Conservation (phyloP, 2,113 vertebrate species). For the Xenus cinereus region DNA sequence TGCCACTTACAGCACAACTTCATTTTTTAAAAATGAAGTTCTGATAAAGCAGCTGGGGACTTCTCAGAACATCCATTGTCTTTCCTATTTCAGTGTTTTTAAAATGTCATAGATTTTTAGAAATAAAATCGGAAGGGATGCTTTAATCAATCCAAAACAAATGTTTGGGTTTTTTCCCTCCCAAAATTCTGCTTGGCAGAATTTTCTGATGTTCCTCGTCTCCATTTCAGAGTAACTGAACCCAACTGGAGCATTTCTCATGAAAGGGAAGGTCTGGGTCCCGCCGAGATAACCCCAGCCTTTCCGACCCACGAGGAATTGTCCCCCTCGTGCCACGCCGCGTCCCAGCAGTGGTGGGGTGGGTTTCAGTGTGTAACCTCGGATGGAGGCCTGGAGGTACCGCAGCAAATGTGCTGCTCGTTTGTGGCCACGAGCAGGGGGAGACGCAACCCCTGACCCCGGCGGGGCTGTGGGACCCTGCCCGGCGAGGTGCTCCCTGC, state of each 20-base stretch:
- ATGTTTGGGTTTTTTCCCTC: conserved; percentile 3
- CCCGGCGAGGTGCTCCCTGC: not conserved
- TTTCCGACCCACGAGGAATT: not conserved
- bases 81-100: not conserved
- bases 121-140: not conserved
- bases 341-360: fast-evolving
- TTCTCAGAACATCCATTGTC: conserved; percentile 25
- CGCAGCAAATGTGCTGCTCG: fast-evolving
- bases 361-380: not conserved
- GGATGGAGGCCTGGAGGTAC: not conserved
- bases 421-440: not conserved
- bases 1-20: not conserved
- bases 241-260: not conserved
- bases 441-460: not conserved
- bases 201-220: not conserved
- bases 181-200: conserved; percentile 5
- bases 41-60: conserved; percentile 4
- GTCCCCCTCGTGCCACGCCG: not conserved
- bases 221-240: not conserved
- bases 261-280: not conserved
- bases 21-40: not conserved
- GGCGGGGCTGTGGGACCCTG: not conserved
- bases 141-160: conserved; percentile 37
- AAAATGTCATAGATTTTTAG: not conserved
- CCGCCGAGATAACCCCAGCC: not conserved